These are phyloP conservation scores for Acleris laterana DNA, from an alignment of 2,888 invertebrate species.

Conservation along the genomic window DNA sequence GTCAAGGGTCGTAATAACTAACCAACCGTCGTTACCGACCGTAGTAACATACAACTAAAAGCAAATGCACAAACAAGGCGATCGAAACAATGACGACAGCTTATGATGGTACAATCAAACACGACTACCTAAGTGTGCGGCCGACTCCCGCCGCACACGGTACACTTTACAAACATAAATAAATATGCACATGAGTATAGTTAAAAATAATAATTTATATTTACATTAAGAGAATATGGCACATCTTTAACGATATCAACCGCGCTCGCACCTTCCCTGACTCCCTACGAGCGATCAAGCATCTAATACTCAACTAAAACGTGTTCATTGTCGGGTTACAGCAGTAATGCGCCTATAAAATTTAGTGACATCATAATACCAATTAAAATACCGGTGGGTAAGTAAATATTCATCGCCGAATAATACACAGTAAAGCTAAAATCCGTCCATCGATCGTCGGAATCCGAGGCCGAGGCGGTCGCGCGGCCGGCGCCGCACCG, in stretches of 20 bases:
- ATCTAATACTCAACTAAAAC: slow-evolving; percentile 51
- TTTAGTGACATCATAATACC: slow-evolving; percentile 76
- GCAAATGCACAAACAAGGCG: slow-evolving; percentile 80
- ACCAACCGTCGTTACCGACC: too few species aligned
- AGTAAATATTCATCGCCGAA: slow-evolving; percentile 73
- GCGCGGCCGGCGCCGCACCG: slow-evolving; percentile 69
- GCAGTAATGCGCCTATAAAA: slow-evolving; percentile 65
- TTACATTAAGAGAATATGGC: slow-evolving; percentile 84
- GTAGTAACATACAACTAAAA: slow-evolving; percentile 64
- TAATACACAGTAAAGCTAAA: slow-evolving; percentile 57
- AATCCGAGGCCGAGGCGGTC: slow-evolving; percentile 51
- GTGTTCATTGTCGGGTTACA: slow-evolving; percentile 40
- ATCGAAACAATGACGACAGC: slow-evolving; percentile 61
- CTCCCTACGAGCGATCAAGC: slow-evolving; percentile 57
- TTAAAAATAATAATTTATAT: slow-evolving; percentile 78
- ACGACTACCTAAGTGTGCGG: slow-evolving; percentile 59
- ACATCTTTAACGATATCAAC: slow-evolving; percentile 77
- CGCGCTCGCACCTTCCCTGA: slow-evolving; percentile 62
- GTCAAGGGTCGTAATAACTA: too few species aligned
- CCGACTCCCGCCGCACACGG: slow-evolving; percentile 51
- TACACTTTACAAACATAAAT: slow-evolving; percentile 72
- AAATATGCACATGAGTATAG: slow-evolving; percentile 78
- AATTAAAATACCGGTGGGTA: slow-evolving; percentile 84
- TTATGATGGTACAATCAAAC: slow-evolving; percentile 66
- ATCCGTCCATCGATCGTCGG: slow-evolving; percentile 47